Percentiles rank a stretch among this genome's conserved stretches.
phyloP scores from a whole-genome alignment of 1,140 invertebrate genomes.

The Bursaphelenchus mucronatus region DNA sequence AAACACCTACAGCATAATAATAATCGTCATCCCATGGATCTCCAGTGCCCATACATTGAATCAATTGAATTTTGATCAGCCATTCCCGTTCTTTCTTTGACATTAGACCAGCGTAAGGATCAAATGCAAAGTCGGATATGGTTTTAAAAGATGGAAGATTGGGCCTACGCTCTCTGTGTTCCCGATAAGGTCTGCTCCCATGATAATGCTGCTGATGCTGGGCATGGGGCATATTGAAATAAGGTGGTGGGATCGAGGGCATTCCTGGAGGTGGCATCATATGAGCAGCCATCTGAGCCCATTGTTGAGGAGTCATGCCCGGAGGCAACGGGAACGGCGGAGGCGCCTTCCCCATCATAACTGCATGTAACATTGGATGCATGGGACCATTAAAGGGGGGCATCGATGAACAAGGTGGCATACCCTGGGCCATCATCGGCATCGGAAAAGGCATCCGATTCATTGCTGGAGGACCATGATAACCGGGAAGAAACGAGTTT shows the following conservation, averaged over 20 bases:
- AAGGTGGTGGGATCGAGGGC: too few species aligned
- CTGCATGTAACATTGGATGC: neutral
- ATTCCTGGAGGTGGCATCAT: too few species aligned
- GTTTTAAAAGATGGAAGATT: conserved; percentile 6
- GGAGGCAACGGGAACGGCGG: neutral
- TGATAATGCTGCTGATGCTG: too few species aligned
- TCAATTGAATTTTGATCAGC: conserved; percentile 58
- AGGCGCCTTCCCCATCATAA: neutral
- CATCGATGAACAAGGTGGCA: neutral
- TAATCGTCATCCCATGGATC: conserved; percentile 57
- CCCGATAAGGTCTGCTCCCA: too few species aligned
- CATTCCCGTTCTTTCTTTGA: conserved; percentile 59
- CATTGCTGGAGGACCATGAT: neutral
- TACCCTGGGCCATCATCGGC: neutral
- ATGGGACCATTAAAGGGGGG: neutral
- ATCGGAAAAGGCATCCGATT: neutral
- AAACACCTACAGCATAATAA: conserved; percentile 50
- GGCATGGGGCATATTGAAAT: too few species aligned
- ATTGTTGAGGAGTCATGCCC: neutral
- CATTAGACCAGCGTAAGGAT: conserved; percentile 60
- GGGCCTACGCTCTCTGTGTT: too few species aligned
- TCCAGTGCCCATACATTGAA: conserved; percentile 54
- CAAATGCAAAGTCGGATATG: conserved; percentile 51
- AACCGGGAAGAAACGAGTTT: neutral
- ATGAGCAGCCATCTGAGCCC: too few species aligned